These are phyloP conservation scores for Drosophila obscura DNA, from an alignment of 1,140 invertebrate genomes.

Conservation along the genomic window DNA sequence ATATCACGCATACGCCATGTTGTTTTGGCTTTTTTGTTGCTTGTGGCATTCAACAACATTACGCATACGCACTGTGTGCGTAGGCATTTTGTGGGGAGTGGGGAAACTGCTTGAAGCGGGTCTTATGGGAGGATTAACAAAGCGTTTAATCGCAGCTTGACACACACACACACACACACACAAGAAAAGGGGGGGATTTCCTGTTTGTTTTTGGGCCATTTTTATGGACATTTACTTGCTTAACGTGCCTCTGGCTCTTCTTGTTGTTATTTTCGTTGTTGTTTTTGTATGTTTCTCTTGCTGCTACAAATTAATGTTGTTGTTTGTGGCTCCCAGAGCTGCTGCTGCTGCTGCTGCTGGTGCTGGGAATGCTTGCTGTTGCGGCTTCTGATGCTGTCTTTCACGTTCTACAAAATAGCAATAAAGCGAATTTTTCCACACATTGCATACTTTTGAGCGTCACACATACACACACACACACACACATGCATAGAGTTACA, in stretches of 20 bases:
- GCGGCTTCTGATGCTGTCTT: slow-evolving; percentile 27
- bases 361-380: slow-evolving; percentile 21
- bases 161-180: slow-evolving; percentile 35
- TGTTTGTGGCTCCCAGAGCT: slow-evolving; percentile 12
- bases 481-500: slow-evolving; percentile 19
- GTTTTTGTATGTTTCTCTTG: slow-evolving; percentile 50
- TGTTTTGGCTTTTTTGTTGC: background rate
- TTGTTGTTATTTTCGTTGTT: slow-evolving; percentile 52
- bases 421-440: slow-evolving; percentile 76
- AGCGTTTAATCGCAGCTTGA: slow-evolving; percentile 76
- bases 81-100: slow-evolving; percentile 4
- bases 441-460: slow-evolving; percentile 77
- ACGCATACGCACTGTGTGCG: slow-evolving; percentile 56
- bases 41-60: slow-evolving; percentile 37
- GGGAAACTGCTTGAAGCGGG: slow-evolving; percentile 37
- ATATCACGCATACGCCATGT: slow-evolving; percentile 30
- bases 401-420: slow-evolving; percentile 66
- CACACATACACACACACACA: slow-evolving; percentile 43
- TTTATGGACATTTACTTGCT: slow-evolving; percentile 80
- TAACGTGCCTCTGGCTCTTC: slow-evolving; percentile 54
- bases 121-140: slow-evolving; percentile 69
- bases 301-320: slow-evolving; percentile 21
- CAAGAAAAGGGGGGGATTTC: slow-evolving; percentile 7
- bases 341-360: slow-evolving; percentile 15
- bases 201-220: slow-evolving; percentile 48